Evolutionary conservation across 2,113 vertebrate species (phyloP).

Genomic region (Pantherophis guttatus): DNA sequence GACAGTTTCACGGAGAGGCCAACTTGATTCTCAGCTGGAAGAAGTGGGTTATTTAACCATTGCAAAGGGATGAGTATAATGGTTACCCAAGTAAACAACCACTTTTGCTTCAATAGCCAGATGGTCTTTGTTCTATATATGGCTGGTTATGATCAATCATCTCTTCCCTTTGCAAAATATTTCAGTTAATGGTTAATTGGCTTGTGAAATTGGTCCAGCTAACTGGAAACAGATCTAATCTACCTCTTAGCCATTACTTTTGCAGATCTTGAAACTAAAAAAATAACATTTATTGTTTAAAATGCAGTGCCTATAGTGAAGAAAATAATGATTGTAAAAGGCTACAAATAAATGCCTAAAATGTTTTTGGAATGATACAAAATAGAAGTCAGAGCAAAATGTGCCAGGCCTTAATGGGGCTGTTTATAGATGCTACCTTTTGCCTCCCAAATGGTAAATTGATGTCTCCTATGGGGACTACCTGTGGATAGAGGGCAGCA

Average conservation of each 20-base stretch:
- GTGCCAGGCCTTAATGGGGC: background rate
- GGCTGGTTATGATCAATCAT: background rate
- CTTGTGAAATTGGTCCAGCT: background rate
- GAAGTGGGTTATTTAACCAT: background rate
- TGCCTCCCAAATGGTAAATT: background rate
- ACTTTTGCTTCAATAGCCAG: background rate
- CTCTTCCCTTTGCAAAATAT: background rate
- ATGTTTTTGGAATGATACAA: background rate
- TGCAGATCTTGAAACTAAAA: background rate
- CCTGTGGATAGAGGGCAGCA: background rate
- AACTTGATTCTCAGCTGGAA: background rate
- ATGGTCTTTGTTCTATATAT: background rate
- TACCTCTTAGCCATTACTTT: background rate
- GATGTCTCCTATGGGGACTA: background rate
- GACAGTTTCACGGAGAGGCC: constrained; percentile 1
- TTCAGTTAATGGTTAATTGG: background rate
- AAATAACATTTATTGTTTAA: background rate
- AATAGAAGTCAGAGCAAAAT: background rate
- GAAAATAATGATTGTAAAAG: background rate
- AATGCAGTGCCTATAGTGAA: background rate
- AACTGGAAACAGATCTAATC: background rate
- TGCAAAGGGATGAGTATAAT: background rate
- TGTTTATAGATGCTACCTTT: background rate
- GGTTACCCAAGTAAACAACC: background rate
- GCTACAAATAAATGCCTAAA: background rate